Base-by-base conservation (phyloP, 2,888 invertebrate species). In the Sphaeridia pumilis region DNA sequence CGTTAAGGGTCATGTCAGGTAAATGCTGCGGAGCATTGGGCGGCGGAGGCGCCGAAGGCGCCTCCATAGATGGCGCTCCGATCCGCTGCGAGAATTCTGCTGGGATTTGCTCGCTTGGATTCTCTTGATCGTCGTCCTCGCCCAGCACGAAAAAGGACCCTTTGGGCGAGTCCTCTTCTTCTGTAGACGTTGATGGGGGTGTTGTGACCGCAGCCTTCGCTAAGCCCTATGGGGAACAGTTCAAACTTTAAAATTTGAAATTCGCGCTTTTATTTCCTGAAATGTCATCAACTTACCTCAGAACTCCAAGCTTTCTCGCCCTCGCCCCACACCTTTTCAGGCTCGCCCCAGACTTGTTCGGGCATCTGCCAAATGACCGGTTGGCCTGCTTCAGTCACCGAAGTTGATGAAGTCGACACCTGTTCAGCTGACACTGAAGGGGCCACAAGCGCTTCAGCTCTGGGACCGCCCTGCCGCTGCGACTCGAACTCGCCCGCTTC, bases 221-320 rank as follows among this genome's bases (percentile, higher is more conserved):
- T n/a, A n/a, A n/a, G n/a, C n/a, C n/a, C n/a, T n/a, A n/a, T n/a
- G n/a, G n/a, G n/a, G n/a, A n/a, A n/a, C n/a, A n/a, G n/a, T n/a
- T n/a, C n/a, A n/a, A n/a, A n/a, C n/a, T n/a, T n/a, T n/a, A n/a
- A n/a, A n/a, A n/a, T n/a, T n/a, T n/a, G n/a, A n/a, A n/a, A n/a
- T n/a, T n/a, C n/a, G n/a, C n/a, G n/a, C n/a, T n/a, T n/a, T n/a
- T n/a, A n/a, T n/a, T n/a, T n/a, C n/a, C n/a, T n/a, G n/a, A n/a
- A n/a, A n/a, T n/a, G n/a, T n/a, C n/a, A n/a, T n/a, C n/a, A n/a
- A n/a, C n/a, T n/a, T n/a, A n/a, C n/a, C n/a, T n/a, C n/a, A n/a
- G n/a, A n/a, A n/a, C n/a, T n/a, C 60, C 76, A 77, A 57, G 73
- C 70, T 58, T 75, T 74, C 0, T 80, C 76, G 1, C 80, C 79